A percentile compares a stretch with the other conserved stretches of the same genome.
Conservation (phyloP, 1,140 invertebrate genomes). For the Linepithema humile region DNA sequence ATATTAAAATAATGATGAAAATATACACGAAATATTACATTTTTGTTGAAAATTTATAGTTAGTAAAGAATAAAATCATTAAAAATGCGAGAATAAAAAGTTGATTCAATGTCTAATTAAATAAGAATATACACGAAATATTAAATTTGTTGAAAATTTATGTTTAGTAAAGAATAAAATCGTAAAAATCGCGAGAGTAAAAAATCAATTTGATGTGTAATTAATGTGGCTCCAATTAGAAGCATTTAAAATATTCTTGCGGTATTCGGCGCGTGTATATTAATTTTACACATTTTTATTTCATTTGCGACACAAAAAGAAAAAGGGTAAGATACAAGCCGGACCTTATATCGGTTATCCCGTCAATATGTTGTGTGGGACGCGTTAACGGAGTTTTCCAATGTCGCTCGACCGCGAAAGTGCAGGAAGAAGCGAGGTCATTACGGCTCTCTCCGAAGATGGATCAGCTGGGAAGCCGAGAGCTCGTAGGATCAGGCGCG, state of each 20-base stretch:
- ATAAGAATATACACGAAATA: too few species aligned
- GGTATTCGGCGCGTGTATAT: too few species aligned
- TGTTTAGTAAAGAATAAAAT: too few species aligned
- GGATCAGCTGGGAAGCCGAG: not conserved
- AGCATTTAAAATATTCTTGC: too few species aligned
- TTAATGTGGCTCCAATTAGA: too few species aligned
- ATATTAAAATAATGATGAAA: not conserved
- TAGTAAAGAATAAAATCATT: not conserved
- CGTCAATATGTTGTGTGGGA: not conserved
- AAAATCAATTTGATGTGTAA: too few species aligned
- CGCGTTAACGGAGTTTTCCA: not conserved
- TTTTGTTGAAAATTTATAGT: not conserved
- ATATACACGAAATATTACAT: not conserved
- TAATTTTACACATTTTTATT: too few species aligned
- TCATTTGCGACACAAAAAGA: not conserved
- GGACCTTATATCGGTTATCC: not conserved
- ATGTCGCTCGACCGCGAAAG: not conserved
- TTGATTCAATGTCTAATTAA: not conserved
- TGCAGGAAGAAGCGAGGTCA: not conserved
- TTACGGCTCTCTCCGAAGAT: not conserved
- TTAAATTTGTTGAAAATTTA: too few species aligned
- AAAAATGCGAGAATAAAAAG: not conserved
- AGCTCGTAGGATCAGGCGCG: conserved; percentile 35
- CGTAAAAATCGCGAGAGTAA: too few species aligned
- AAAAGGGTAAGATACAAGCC: not conserved